Percentiles rank a stretch among this genome's conserved stretches.
phyloP scores from a whole-genome alignment of 2,113 vertebrate genomes.

The Phycodurus eques region DNA sequence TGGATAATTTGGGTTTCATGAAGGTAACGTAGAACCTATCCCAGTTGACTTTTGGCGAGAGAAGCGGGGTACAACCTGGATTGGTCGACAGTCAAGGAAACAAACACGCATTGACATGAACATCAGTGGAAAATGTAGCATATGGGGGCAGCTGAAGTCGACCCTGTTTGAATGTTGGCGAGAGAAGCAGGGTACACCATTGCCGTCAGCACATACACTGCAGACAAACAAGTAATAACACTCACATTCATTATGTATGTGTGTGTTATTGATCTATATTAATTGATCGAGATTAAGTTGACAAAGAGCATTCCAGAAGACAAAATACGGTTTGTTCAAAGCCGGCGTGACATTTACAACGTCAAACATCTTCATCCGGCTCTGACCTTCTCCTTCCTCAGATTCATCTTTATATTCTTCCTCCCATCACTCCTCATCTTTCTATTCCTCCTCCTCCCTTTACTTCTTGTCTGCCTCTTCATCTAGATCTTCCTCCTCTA shows the following conservation, averaged over 20 bases:
- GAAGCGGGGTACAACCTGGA: too few relatives aligned
- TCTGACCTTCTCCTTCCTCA: not conserved
- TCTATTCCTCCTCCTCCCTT: not conserved
- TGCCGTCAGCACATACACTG: too few relatives aligned
- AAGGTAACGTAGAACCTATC: too few relatives aligned
- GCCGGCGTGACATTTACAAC: not conserved
- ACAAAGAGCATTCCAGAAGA: not conserved
- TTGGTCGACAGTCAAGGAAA: too few relatives aligned
- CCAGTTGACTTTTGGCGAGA: too few relatives aligned
- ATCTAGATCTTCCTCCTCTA: not conserved
- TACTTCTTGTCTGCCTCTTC: not conserved
- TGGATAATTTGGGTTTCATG: too few relatives aligned
- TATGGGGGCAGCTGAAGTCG: too few relatives aligned
- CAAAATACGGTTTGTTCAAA: not conserved
- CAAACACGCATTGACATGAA: too few relatives aligned
- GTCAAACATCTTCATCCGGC: not conserved
- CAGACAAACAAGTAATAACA: too few relatives aligned
- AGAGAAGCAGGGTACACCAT: too few relatives aligned
- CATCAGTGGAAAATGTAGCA: too few relatives aligned
- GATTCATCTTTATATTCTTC: not conserved
- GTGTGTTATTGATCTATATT: not conserved
- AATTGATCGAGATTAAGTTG: not conserved
- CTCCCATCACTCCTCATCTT: not conserved
- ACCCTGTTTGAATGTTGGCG: too few relatives aligned
- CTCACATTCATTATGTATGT: not conserved